Evolutionary conservation across 2,888 invertebrate species (phyloP).

Genomic region (Tolmerus cingulatus): DNA sequence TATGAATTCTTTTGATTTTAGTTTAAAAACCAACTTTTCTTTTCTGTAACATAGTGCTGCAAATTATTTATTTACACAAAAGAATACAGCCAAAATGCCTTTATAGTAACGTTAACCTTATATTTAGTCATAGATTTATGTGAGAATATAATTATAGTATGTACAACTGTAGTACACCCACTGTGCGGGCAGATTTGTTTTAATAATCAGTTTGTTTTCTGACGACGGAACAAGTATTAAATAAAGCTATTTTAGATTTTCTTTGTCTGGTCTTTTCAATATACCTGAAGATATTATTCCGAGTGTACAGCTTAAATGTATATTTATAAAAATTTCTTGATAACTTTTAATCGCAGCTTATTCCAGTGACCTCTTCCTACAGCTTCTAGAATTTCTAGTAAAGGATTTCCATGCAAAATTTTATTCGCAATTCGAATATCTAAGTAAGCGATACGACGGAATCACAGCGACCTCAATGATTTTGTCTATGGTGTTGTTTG

Average conservation of each 20-base stretch:
- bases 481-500: background rate
- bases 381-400: background rate
- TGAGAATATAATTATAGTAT: background rate
- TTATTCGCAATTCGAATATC: background rate
- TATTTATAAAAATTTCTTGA: background rate
- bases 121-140: background rate
- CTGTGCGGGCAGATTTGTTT: conserved; percentile 8
- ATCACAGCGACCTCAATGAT: background rate
- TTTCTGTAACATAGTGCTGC: conserved; percentile 20
- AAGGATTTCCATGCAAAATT: background rate
- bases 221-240: conserved; percentile 11
- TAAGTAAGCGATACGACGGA: background rate
- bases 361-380: background rate
- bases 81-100: background rate
- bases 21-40: background rate
- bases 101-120: conserved; percentile 4
- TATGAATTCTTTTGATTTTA: background rate
- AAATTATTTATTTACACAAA: conserved; percentile 23
- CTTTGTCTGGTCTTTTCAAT: background rate
- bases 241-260: conserved; percentile 2
- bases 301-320: background rate
- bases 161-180: background rate
- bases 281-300: background rate
- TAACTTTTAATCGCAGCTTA: background rate
- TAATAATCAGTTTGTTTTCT: conserved; percentile 29